phyloP scores from a whole-genome alignment of 2,113 vertebrate genomes.

The Corvus moneduloides region DNA sequence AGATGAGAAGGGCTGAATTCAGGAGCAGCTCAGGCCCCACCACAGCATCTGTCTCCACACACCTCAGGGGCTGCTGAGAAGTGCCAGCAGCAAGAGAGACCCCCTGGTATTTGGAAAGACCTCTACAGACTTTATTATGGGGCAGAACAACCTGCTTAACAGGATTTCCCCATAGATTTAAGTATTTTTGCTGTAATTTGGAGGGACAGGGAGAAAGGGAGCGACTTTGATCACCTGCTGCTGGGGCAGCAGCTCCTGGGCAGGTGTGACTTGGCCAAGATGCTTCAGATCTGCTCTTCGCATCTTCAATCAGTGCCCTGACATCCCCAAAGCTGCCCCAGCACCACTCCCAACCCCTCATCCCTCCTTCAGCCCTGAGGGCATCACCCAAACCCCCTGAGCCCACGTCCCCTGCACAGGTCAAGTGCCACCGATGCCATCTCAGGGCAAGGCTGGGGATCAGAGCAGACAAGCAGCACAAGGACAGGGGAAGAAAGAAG shows the following conservation, averaged over 20 bases:
- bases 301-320: not conserved
- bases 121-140: not conserved
- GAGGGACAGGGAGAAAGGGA: not conserved
- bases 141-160: not conserved
- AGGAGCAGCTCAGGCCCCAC: not conserved
- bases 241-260: not conserved
- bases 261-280: not conserved
- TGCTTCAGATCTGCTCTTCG: not conserved
- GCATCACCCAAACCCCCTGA: not conserved
- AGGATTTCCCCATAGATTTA: not conserved
- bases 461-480: not conserved
- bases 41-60: not conserved
- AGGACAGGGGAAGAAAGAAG: not conserved
- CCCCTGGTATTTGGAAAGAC: not conserved
- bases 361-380: not conserved
- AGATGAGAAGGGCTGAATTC: not conserved
- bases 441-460: not conserved
- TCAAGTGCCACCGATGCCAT: not conserved
- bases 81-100: not conserved
- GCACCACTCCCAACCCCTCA: not conserved
- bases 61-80: not conserved
- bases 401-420: rapidly evolving
- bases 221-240: not conserved
- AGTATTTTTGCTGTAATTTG: not conserved
- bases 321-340: not conserved